These are phyloP conservation scores for Yponomeuta sedellus DNA, from an alignment of 2,888 invertebrate species.

Conservation along the genomic window DNA sequence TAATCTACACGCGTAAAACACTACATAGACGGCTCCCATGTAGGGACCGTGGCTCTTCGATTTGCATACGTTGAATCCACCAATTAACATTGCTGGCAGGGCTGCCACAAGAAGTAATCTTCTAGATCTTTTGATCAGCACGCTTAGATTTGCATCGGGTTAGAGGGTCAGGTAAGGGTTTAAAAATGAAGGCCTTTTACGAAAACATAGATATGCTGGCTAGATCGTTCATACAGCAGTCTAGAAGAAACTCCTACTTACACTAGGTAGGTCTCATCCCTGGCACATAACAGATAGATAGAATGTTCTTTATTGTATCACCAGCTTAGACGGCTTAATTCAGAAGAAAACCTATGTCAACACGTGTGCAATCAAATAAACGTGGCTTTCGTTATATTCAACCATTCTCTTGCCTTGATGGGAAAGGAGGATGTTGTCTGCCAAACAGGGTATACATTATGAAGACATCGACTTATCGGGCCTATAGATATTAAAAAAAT, in stretches of 20 bases:
- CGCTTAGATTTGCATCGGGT: not conserved
- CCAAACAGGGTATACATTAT: too few relatives aligned
- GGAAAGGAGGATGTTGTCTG: too few relatives aligned
- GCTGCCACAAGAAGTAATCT: not conserved
- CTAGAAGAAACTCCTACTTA: not conserved
- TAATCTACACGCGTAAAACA: slow-evolving; percentile 40
- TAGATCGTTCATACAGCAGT: not conserved
- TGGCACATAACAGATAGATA: too few relatives aligned
- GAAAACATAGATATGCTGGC: too few relatives aligned
- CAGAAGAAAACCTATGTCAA: too few relatives aligned
- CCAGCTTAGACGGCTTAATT: not conserved
- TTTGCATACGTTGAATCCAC: slow-evolving; percentile 14
- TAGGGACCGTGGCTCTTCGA: slow-evolving; percentile 3
- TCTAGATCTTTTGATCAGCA: not conserved
- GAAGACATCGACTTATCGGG: too few relatives aligned
- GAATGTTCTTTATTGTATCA: too few relatives aligned
- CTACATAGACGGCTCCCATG: slow-evolving; percentile 22
- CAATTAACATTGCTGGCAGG: slow-evolving; percentile 10
- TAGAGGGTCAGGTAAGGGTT: not conserved
- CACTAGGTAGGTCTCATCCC: too few relatives aligned
- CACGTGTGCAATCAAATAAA: too few relatives aligned
- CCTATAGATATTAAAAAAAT: too few relatives aligned
- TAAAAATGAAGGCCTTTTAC: not conserved
- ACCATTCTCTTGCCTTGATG: too few relatives aligned
- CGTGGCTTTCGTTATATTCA: not conserved